Percentiles rank a stretch among this genome's conserved stretches.
These are phyloP conservation scores for Agrypnus murinus DNA, from an alignment of 2,888 invertebrate genomes.

Conservation along the genomic window DNA sequence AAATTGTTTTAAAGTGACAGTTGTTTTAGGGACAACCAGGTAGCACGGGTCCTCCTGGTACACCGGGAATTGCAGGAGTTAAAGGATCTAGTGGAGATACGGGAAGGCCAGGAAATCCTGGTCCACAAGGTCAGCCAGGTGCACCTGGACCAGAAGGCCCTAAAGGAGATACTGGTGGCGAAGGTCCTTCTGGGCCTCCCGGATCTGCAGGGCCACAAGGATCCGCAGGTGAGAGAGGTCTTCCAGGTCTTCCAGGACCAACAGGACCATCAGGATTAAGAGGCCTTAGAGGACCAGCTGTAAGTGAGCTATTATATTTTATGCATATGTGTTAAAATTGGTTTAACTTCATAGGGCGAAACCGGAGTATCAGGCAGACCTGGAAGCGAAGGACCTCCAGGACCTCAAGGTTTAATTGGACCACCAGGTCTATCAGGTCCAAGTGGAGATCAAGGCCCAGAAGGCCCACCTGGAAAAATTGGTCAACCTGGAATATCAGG, in stretches of 20 bases:
- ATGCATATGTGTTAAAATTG: not conserved
- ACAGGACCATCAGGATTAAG: constrained; percentile 78
- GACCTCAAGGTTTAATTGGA: constrained; percentile 79
- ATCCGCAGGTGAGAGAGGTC: constrained; percentile 79
- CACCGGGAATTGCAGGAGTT: constrained; percentile 80
- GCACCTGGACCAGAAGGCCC: constrained; percentile 81
- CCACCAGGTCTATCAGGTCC: constrained; percentile 80
- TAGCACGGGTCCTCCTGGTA: constrained; percentile 80
- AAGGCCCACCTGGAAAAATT: constrained; percentile 79
- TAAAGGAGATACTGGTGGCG: constrained; percentile 84
- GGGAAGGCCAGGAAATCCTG: constrained; percentile 80
- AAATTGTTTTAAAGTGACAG: constrained; percentile 17
- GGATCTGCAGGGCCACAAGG: constrained; percentile 84
- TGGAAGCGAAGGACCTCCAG: constrained; percentile 83
- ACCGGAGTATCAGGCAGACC: constrained; percentile 82
- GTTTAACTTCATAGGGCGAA: constrained; percentile 76
- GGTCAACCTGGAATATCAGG: constrained; percentile 84
- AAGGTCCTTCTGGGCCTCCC: constrained; percentile 80
- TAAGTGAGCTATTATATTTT: constrained; percentile 63
- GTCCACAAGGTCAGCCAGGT: constrained; percentile 82
- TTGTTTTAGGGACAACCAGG: constrained; percentile 81
- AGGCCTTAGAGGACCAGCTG: constrained; percentile 79
- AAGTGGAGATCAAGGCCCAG: constrained; percentile 75
- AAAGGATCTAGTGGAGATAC: constrained; percentile 83
- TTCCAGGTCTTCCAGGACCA: constrained; percentile 78